Base-by-base conservation (phyloP, 2,113 vertebrate species). In the Channa maculata region DNA sequence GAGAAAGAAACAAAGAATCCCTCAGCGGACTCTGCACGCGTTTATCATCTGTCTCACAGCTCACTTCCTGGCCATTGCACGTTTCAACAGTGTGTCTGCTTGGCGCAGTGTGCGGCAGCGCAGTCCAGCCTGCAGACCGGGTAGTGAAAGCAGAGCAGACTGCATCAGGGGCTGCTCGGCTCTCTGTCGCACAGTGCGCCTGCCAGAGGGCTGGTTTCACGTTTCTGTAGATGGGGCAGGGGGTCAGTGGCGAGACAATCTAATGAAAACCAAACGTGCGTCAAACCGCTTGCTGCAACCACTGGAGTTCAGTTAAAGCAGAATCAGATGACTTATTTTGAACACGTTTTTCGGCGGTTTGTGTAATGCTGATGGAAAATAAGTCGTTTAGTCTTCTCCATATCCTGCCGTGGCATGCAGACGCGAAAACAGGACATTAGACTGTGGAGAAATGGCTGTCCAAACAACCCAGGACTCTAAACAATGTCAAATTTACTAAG, bases 171-270 rank as follows among this genome's bases (percentile, higher is more conserved):
- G 77, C 68, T 41, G 67, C 70, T 72, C 81, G 58, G 70, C 75
- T 79, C 82, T 64, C 72, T 83, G 83, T 87, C 77, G 67, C 77
- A 51, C 83, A 6, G 89, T 45, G 62, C 83, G 86, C 36, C 64
- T 75, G 82, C 89, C 86, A 89, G 86, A 74, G 75, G 70, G 69
- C 77, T 73, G 90, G 91, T 91, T 84, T 93, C 91, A 88, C 90
- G 71, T 93, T 93, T 91, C 93, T 88, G 81, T 33, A 80, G 86
- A 80, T 76, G 83, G 90, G 93, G 90, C 91, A 93, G 69, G 73
- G 82, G 90, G 88, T 93, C 90, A 91, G 80, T 37, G 91, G 80
- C 86, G 88, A 90, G 87, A 90, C 90, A 7, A 73, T 70, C 57
- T 92, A 87, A 91, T 91, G 86, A 89, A 84, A 89, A 91, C 79